Conservation (phyloP, 2,797 vertebrate species). For the Tarsius wallacei region DNA sequence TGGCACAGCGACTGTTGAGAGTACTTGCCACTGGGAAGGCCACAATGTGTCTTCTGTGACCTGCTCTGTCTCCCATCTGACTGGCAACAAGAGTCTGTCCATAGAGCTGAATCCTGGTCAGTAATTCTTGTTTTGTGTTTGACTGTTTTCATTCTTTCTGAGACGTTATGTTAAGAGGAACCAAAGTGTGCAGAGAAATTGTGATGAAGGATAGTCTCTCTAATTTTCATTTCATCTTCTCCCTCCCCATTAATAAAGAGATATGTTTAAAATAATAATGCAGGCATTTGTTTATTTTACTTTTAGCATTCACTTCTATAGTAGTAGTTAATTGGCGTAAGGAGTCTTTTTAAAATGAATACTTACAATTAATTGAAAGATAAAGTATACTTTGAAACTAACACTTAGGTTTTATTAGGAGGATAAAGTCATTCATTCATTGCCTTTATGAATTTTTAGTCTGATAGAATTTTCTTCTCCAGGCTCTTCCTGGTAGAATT, state of each 20-base stretch:
- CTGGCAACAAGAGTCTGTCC: conserved; percentile 57
- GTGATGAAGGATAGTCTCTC: background rate
- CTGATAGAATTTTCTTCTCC: background rate
- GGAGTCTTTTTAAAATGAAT: background rate
- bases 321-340: background rate
- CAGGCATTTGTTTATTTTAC: background rate
- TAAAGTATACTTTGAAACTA: background rate
- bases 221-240: background rate
- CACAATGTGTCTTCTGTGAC: background rate
- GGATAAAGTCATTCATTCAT: background rate
- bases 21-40: background rate
- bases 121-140: conserved; percentile 10
- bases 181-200: background rate
- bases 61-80: conserved; percentile 85
- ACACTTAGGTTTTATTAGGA: background rate
- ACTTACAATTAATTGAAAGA: background rate
- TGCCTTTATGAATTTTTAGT: background rate
- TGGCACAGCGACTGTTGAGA: conserved; percentile 84
- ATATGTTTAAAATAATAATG: background rate
- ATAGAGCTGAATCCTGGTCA: conserved; percentile 7
- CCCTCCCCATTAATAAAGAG: background rate
- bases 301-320: background rate
- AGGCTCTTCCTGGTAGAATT: background rate
- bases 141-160: conserved; percentile 1
- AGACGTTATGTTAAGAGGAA: background rate